Evolutionary conservation across 2,888 invertebrate genomes (phyloP).

Genomic region (Venusia cambrica): DNA sequence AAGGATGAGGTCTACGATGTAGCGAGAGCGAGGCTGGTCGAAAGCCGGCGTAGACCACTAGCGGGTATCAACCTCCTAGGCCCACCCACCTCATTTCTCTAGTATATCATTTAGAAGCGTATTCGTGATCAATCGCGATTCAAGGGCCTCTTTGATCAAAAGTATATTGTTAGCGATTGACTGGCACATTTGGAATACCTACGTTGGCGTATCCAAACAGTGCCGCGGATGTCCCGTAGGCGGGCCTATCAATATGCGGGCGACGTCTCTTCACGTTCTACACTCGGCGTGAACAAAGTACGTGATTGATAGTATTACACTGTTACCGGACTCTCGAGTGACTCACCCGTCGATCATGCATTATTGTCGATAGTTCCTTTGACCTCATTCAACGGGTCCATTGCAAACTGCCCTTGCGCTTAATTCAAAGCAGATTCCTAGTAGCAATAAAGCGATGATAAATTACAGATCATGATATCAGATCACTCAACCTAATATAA

Average conservation of each 20-base stretch:
- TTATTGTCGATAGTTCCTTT: constrained; percentile 67
- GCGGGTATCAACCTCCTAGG: too few species aligned
- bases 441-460: constrained; percentile 54
- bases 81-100: too few species aligned
- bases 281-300: constrained; percentile 58
- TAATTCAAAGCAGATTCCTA: constrained; percentile 62
- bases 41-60: too few species aligned
- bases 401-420: constrained; percentile 70
- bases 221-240: constrained; percentile 55
- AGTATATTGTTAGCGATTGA: constrained; percentile 37
- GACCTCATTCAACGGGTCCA: constrained; percentile 68
- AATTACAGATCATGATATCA: constrained; percentile 30
- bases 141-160: constrained; percentile 32
- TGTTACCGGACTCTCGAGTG: constrained; percentile 64
- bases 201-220: constrained; percentile 49
- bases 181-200: constrained; percentile 46
- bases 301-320: constrained; percentile 57
- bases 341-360: constrained; percentile 65
- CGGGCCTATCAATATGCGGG: constrained; percentile 63
- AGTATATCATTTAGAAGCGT: too few species aligned
- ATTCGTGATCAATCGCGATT: constrained; percentile 29
- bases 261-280: constrained; percentile 51
- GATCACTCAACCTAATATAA: constrained; percentile 15
- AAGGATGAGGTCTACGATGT: too few species aligned
- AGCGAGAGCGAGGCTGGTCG: too few species aligned